These are phyloP conservation scores for Tetramorium parvispinum DNA, from an alignment of 1,140 invertebrate genomes.

Conservation along the genomic window DNA sequence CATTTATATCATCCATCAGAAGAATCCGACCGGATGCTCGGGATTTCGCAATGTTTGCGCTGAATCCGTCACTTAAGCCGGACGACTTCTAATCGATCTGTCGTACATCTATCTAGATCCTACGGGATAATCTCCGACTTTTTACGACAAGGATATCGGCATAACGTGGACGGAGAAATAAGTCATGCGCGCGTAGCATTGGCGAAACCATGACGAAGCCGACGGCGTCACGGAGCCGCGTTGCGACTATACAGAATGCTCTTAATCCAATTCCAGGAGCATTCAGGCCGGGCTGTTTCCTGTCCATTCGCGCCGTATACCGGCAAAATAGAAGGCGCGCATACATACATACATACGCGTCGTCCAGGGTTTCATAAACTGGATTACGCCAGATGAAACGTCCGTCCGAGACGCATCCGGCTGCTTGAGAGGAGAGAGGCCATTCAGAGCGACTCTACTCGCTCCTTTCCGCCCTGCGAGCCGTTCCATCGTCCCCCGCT, in stretches of 20 bases:
- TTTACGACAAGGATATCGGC: conserved; percentile 29
- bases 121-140: conserved; percentile 56
- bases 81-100: conserved; percentile 51
- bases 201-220: conserved; percentile 64
- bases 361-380: conserved; percentile 79
- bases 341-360: conserved; percentile 46
- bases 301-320: conserved; percentile 78
- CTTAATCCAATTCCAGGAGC: conserved; percentile 78
- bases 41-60: conserved; percentile 42
- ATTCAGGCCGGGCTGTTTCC: conserved; percentile 80
- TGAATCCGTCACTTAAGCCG: conserved; percentile 50
- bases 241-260: conserved; percentile 64
- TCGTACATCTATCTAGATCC: background rate
- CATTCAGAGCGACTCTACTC: conserved; percentile 76
- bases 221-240: conserved; percentile 16
- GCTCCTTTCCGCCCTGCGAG: conserved; percentile 54
- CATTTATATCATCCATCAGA: background rate
- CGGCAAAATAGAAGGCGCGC: conserved; percentile 74
- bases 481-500: conserved; percentile 29
- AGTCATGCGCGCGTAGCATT: conserved; percentile 9
- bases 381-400: conserved; percentile 79
- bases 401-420: conserved; percentile 80
- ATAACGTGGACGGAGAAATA: conserved; percentile 5
- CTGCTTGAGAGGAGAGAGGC: conserved; percentile 77
- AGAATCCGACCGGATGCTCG: conserved; percentile 32